Evolutionary conservation across 2,113 vertebrate species (phyloP).

Genomic region (mouse (Mus musculus)): DNA sequence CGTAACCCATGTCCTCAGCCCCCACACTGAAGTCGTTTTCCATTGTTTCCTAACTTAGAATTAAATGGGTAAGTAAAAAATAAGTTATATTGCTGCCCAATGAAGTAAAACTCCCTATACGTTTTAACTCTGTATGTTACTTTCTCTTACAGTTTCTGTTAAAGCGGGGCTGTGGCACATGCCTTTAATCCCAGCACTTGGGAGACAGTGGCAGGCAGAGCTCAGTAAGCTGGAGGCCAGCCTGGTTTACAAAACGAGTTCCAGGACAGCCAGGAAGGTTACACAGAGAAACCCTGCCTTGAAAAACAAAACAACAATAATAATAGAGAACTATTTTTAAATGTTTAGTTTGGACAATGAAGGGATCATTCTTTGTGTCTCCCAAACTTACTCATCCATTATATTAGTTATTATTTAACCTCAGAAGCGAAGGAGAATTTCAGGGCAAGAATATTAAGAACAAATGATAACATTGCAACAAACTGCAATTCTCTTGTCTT

Average conservation of each 20-base stretch:
- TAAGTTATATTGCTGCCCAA: neutral
- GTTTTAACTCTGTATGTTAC: neutral
- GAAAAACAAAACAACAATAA: neutral
- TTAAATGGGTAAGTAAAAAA: slow-evolving; percentile 17
- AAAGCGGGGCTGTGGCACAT: neutral
- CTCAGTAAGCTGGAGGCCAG: neutral
- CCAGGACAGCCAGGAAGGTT: neutral
- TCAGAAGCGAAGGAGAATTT: neutral
- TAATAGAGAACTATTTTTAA: neutral
- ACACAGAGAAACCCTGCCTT: neutral
- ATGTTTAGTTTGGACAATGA: neutral
- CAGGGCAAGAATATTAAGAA: slow-evolving; percentile 17
- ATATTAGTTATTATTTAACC: slow-evolving; percentile 40
- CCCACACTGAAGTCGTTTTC: neutral
- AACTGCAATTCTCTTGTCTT: neutral
- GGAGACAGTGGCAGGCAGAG: neutral
- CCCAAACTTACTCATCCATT: neutral
- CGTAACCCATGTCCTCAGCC: neutral
- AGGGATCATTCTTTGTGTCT: slow-evolving; percentile 35
- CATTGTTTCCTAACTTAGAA: slow-evolving; percentile 45
- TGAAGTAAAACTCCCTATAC: neutral
- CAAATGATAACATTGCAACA: neutral
- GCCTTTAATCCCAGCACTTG: neutral
- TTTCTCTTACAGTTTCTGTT: slow-evolving; percentile 40
- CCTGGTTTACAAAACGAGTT: neutral